Evolutionary conservation across 37 sponge, comb jelly and placozoan species (phyloP).

Genomic region (Aplysina aerophoba): DNA sequence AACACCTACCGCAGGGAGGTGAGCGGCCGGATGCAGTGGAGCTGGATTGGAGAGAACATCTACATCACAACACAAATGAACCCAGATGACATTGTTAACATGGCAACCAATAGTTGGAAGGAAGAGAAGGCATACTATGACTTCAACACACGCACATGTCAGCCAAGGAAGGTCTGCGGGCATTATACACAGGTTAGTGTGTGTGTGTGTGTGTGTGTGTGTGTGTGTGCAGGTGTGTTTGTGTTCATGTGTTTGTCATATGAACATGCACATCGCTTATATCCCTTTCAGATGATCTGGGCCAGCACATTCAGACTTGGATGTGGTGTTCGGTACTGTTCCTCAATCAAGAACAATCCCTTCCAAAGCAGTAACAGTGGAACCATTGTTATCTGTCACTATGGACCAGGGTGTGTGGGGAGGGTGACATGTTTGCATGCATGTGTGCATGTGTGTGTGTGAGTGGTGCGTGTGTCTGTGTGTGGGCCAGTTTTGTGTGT

Average conservation of each 20-base stretch:
- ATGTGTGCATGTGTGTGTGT: no score
- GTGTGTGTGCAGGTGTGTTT: neutral
- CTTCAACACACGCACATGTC: neutral
- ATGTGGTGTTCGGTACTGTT: neutral
- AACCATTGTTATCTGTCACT: no score
- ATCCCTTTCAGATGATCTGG: neutral
- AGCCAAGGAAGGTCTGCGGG: neutral
- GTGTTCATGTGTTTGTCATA: no score
- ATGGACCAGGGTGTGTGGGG: no score
- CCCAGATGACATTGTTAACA: neutral
- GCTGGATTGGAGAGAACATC: constrained; percentile 13
- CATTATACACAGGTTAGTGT: neutral
- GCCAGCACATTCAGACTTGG: neutral
- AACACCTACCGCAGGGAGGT: neutral
- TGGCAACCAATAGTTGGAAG: neutral
- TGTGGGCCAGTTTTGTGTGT: no score
- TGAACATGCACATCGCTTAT: no score
- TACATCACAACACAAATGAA: neutral
- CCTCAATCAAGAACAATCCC: neutral
- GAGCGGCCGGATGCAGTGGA: neutral
- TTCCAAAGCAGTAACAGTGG: neutral
- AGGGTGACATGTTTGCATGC: no score
- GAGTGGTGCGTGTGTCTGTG: no score
- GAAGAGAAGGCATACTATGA: neutral
- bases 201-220: neutral